Evolutionary conservation across 2,888 invertebrate species (phyloP), one percentile per base, ranked within the genome.

Genomic region (Neoaliturus tenellus): DNA sequence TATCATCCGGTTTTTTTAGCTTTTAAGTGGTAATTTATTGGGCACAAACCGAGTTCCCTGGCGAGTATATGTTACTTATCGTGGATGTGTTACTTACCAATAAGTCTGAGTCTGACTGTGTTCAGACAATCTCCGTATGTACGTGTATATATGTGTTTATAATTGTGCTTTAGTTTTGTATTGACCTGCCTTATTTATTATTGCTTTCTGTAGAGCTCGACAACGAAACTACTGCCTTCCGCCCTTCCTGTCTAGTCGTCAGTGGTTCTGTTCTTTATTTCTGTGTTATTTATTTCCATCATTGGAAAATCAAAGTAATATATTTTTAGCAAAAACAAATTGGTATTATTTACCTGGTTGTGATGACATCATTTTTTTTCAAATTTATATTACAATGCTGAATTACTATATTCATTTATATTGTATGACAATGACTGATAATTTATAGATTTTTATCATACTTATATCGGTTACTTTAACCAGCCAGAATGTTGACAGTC

Each of bases 121-220:
- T 41, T 48, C 48, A 25, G 31, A 48, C 25, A 8, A n/a, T 78
- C 20, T 25, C 48, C n/a, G 4, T 41, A 48, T 6, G 39, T 71
- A 39, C 23, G 78, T 78, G 78, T 78, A 55, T 33, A 78, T 78
- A 78, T 44, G 73, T 75, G 41, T 75, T 25, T 78, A 55, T 55
- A 78, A 14, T 55, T 78, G 51, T 51, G 78, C 55, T 78, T 55
- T 78, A 78, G 78, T 78, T 78, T 48, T 51, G 1, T 78, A 35
- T 78, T 78, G 78, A 78, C 78, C 48, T 33, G 48, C 78, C 78
- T 78, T 78, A 78, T 78, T 78, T 78, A 78, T 78, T 78, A 78
- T 55, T 55, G 51, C 78, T 78, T 25, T n/a, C 6, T 31, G 39
- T 28, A 48, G 48, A 75, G 75, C 75, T 28, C 25, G 75, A 75